phyloP scores from a whole-genome alignment of 2,888 invertebrate genomes.

The Anoncus sp. region DNA sequence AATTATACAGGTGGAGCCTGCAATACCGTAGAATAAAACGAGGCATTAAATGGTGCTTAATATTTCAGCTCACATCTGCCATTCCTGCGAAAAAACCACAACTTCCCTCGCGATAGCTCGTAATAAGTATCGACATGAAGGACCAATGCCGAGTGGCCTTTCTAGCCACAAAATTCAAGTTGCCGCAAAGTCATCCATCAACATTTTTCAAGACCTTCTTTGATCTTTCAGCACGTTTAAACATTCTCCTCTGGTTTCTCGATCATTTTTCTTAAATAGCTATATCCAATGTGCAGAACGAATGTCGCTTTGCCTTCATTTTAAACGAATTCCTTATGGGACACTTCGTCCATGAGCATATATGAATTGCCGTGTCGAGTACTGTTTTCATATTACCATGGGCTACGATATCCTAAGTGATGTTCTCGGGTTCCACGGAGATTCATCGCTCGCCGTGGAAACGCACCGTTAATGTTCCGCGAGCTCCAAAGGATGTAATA shows the following conservation, averaged over 20 bases:
- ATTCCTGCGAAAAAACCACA: slow-evolving; percentile 1
- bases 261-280: not conserved
- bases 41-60: not conserved
- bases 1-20: slow-evolving; percentile 1
- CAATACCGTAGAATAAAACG: not conserved
- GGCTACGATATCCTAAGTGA: slow-evolving; percentile 2
- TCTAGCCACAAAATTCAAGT: slow-evolving; percentile 14
- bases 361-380: not conserved
- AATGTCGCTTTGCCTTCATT: slow-evolving; percentile 1
- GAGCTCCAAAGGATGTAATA: slow-evolving; percentile 24
- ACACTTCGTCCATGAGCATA: not conserved
- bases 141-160: not conserved
- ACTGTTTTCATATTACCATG: not conserved
- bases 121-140: slow-evolving; percentile 16
- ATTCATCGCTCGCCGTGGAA: slow-evolving; percentile 15
- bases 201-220: not conserved
- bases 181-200: not conserved
- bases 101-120: not conserved
- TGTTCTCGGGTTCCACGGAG: slow-evolving; percentile 6
- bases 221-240: slow-evolving; percentile 2
- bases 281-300: not conserved
- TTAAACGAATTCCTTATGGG: slow-evolving; percentile 13
- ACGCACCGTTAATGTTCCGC: slow-evolving; percentile 26
- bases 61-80: not conserved
- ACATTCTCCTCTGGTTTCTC: not conserved